These are phyloP conservation scores for Holocentrus rufus DNA, from an alignment of 2,797 vertebrate genomes.

Conservation along the genomic window DNA sequence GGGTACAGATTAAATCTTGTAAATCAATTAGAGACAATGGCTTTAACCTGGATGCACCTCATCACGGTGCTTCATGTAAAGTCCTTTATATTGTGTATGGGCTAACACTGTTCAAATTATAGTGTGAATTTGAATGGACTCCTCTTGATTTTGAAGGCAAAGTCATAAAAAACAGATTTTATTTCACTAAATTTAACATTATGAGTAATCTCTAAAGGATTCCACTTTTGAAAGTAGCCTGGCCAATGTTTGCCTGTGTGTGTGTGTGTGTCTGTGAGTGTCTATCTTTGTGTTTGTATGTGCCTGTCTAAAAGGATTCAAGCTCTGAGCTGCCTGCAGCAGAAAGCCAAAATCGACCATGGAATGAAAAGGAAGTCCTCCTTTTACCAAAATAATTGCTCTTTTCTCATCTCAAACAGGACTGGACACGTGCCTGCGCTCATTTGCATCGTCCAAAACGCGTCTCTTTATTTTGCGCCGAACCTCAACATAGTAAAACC, in stretches of 20 bases:
- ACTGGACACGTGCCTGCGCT: constrained; percentile 1
- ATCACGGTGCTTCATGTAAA: too few relatives aligned
- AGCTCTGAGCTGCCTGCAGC: neutral
- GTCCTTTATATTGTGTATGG: too few relatives aligned
- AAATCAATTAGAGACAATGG: too few relatives aligned
- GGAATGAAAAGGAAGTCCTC: constrained; percentile 9
- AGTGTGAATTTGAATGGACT: too few relatives aligned
- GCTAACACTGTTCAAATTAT: too few relatives aligned
- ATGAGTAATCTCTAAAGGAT: too few relatives aligned
- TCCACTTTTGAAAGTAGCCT: too few relatives aligned
- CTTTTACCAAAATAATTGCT: constrained; percentile 34
- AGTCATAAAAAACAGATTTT: too few relatives aligned
- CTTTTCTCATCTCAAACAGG: constrained; percentile 12
- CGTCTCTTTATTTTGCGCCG: constrained; percentile 21
- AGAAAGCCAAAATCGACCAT: constrained; percentile 30
- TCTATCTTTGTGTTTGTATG: neutral
- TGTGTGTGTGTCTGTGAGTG: constrained; percentile 4
- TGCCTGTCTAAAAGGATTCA: constrained; percentile 4
- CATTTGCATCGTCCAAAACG: neutral
- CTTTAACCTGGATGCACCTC: too few relatives aligned
- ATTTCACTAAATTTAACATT: too few relatives aligned
- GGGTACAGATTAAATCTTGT: too few relatives aligned
- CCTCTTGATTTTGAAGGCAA: too few relatives aligned
- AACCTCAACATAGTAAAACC: constrained; percentile 10
- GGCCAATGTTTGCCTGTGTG: neutral